A percentile compares a stretch with the other conserved stretches of the same genome.
Evolutionary conservation across 2,888 invertebrate genomes (phyloP).

Genomic region (Cephus sareptanus): DNA sequence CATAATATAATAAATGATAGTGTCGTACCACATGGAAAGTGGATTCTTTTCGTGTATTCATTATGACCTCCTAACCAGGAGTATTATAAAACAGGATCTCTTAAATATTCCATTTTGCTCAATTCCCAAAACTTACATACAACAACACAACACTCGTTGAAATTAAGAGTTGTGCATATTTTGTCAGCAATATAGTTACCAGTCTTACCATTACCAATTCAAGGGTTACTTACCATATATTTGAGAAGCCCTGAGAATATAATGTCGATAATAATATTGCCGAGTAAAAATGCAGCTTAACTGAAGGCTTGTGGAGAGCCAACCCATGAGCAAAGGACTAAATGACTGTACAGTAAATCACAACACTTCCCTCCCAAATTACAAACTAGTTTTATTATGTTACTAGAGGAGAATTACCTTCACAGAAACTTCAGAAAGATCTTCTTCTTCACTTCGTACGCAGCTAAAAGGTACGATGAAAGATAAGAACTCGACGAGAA

Average conservation of each 20-base stretch:
- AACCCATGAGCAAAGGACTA: conserved; percentile 4
- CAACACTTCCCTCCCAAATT: conserved; percentile 49
- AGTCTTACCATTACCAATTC: background rate
- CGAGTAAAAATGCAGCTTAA: background rate
- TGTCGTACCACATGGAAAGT: background rate
- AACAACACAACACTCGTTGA: background rate
- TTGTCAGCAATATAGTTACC: background rate
- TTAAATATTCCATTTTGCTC: background rate
- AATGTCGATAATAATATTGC: conserved; percentile 1
- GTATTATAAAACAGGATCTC: background rate
- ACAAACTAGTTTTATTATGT: conserved; percentile 59
- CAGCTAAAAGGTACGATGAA: conserved; percentile 55
- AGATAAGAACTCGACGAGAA: conserved; percentile 54
- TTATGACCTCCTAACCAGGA: background rate
- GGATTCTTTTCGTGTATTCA: background rate
- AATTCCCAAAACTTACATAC: background rate
- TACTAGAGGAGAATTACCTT: conserved; percentile 57
- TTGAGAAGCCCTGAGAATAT: conserved; percentile 2
- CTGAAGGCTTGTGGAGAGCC: background rate
- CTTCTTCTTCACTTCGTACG: conserved; percentile 47
- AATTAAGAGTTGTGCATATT: background rate
- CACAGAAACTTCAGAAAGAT: conserved; percentile 54
- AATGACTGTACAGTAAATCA: conserved; percentile 35
- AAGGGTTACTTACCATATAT: conserved; percentile 11
- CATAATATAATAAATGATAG: background rate